Base-by-base conservation (phyloP, 2,113 vertebrate species). In the Recurvirostra avosetta region DNA sequence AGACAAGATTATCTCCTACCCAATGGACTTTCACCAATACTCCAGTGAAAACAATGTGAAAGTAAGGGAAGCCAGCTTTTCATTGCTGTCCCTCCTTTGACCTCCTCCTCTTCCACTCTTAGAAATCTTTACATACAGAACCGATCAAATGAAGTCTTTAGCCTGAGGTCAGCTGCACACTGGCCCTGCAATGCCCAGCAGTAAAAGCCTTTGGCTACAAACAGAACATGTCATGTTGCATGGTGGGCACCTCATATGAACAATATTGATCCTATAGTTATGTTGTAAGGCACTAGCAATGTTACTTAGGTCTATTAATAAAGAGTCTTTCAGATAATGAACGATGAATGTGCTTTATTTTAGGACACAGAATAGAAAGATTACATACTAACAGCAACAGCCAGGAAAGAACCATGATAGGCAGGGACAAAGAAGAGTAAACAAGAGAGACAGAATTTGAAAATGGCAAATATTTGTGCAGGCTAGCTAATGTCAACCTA, bases 391-490 rank as follows among this genome's bases (percentile, higher is more conserved):
- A 66, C 29, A 89, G 56, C 50, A 75, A 67, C 55, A 77, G 52
- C 47, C 56, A 72, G 82, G 83, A 86, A 76, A 86, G 72, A 92
- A 92, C 63, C 38, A 38, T 5, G 79, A 79, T 8, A 95, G 63
- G 47, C 72, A 94, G 94, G 36, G 61, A 92, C 61, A 90, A 78
- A 71, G 55, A 41, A 88, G n/a, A 52, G 59, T 52, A 96, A 96
- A 96, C 55, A 88, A 32, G 47, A 81, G 59, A 90, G 71, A 19
- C 70, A 90, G 77, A 91, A 91, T 92, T 61, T 86, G 43, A 91
- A 94, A 95, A 88, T 6, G 11, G 78, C 50, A 95, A 95, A 94
- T 95, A 94, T 96, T 96, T 93, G 79, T 86, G 79, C 88, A 88
- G 88, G 59, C n/a, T 65, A 47, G 59, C 58, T 76, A 90, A 88